These are phyloP conservation scores for Hanleya hanleyi DNA, from an alignment of 2,888 invertebrate species.

Conservation along the genomic window DNA sequence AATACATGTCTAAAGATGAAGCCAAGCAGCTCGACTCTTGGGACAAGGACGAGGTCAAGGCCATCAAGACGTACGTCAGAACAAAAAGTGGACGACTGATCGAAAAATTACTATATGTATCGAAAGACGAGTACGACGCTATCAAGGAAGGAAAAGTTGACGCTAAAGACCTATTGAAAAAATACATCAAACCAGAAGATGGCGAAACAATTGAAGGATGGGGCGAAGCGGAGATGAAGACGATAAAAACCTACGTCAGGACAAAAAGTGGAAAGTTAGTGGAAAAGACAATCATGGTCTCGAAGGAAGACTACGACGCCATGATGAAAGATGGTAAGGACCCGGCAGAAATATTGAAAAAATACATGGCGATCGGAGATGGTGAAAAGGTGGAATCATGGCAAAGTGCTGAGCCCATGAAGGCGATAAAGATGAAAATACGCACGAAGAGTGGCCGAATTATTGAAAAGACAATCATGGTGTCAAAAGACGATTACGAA, in stretches of 20 bases:
- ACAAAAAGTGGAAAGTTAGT: constrained; percentile 71
- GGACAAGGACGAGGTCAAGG: constrained; percentile 67
- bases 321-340: constrained; percentile 66
- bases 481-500: constrained; percentile 71
- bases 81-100: constrained; percentile 55
- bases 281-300: constrained; percentile 70
- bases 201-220: constrained; percentile 69
- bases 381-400: constrained; percentile 67
- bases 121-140: constrained; percentile 47
- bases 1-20: constrained; percentile 69
- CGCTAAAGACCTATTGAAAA: constrained; percentile 49
- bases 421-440: constrained; percentile 65
- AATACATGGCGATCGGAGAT: constrained; percentile 68
- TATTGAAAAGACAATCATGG: constrained; percentile 70
- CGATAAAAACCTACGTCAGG: constrained; percentile 68
- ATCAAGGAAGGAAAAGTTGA: constrained; percentile 45
- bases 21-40: constrained; percentile 65
- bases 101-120: constrained; percentile 52
- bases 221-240: constrained; percentile 71
- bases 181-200: constrained; percentile 59
- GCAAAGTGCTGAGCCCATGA: constrained; percentile 69
- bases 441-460: constrained; percentile 72
- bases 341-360: constrained; percentile 64
- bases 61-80: constrained; percentile 50
- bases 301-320: constrained; percentile 69